Evolutionary conservation across 2,888 invertebrate species (phyloP), one percentile per base, ranked within the genome.

Genomic region (Meiosimyza decipiens): DNA sequence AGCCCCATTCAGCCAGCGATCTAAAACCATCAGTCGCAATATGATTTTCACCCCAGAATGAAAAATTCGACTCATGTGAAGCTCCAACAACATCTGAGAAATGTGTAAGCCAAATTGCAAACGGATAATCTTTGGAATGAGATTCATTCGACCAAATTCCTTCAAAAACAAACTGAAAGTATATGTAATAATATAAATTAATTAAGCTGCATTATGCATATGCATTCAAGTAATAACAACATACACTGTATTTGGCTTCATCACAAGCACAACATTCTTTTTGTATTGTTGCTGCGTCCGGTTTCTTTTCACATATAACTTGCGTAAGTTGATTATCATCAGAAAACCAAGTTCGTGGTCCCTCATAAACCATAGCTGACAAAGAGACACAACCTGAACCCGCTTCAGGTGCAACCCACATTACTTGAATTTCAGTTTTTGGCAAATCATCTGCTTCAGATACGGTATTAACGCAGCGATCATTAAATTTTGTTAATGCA

Each of bases 51-150:
- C 93, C 93, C 98, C 98, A 99, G 84, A 98, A 97, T 62, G 93
- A 91, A 81, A 94, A 95, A 85, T 96, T 95, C 59, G 91, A 90
- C 47, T 93, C 93, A 83, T 99, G 99, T 0, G 97, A 94, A 40
- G 96, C 97, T 1, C 97, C 98, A 81, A 99, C 95, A 15, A 99
- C 92, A 86, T 99, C 98, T 1, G 98, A 98, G 89, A 99, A 99
- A 87, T 98, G 97, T 0, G 97, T 95, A 75, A 97, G 87, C 93
- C 96, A 97, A 76, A 94, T 89, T 55, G 95, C 94, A 82, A 91
- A 91, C 0, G 99, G 99, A 87, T 95, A 99, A 87, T 98, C 94
- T 87, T 95, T 98, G 0, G 99, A 98, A 86, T 99, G 99, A 0
- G 98, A 97, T 82, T 93, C 92, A 79, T 94, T 91, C 0, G 98